Evolutionary conservation across 1,140 invertebrate genomes (phyloP).

Genomic region (Triops cancriformis): DNA sequence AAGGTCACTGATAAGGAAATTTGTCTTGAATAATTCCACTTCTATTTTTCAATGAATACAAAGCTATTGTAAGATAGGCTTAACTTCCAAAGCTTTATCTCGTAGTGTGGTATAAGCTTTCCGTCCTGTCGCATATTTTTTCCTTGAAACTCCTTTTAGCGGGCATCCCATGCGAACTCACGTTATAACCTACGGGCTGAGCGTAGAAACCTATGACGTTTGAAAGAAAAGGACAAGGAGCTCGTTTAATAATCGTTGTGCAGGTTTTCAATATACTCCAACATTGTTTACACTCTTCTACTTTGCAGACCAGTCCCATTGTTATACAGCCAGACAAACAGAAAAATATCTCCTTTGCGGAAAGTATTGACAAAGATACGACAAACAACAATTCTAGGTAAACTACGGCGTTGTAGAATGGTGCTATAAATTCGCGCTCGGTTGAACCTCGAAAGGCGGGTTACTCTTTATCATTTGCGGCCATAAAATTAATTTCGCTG

Average conservation of each 20-base stretch:
- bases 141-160: neutral
- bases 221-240: neutral
- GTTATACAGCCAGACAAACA: neutral
- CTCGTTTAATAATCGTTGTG: neutral
- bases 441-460: neutral
- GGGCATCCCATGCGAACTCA: neutral
- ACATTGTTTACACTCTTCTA: neutral
- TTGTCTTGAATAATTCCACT: neutral
- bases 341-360: constrained; percentile 1
- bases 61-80: neutral
- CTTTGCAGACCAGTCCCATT: neutral
- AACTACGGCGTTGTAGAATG: neutral
- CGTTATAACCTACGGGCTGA: neutral
- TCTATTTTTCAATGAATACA: neutral
- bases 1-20: neutral
- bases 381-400: neutral
- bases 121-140: neutral
- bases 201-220: neutral
- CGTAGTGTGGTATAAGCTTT: neutral
- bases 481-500: too few relatives aligned
- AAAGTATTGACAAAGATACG: neutral
- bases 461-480: neutral
- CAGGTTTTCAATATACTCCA: neutral
- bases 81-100: neutral
- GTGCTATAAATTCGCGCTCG: neutral